Conservation (phyloP, 2,888 invertebrate species). For the Dioctria linearis region DNA sequence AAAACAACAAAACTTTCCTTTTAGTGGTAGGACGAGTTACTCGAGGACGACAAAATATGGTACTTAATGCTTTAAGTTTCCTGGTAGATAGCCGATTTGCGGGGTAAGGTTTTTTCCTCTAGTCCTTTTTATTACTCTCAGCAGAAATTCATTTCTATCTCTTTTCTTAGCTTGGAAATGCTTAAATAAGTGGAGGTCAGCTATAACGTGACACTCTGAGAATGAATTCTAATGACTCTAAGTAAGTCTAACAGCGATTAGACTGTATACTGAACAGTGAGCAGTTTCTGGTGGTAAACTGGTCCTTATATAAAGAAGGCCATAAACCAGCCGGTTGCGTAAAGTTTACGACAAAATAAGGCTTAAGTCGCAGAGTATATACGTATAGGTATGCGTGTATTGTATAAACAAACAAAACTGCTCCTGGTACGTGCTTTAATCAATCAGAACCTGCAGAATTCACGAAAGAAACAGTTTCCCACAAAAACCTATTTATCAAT, state of each 20-base stretch:
- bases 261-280: background rate
- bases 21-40: slow-evolving; percentile 24
- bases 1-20: slow-evolving; percentile 24
- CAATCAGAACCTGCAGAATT: slow-evolving; percentile 28
- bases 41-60: slow-evolving; percentile 47
- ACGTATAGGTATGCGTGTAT: background rate
- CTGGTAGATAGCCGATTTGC: slow-evolving; percentile 42
- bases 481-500: slow-evolving; percentile 22
- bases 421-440: slow-evolving; percentile 46
- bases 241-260: slow-evolving; percentile 42
- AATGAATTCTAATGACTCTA: slow-evolving; percentile 52
- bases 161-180: slow-evolving; percentile 32
- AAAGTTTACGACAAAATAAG: slow-evolving; percentile 40
- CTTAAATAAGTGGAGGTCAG: slow-evolving; percentile 45
- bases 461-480: background rate
- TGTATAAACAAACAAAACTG: slow-evolving; percentile 19
- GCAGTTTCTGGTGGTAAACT: slow-evolving; percentile 43
- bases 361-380: background rate
- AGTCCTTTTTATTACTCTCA: slow-evolving; percentile 39
- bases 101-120: slow-evolving; percentile 15
- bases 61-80: slow-evolving; percentile 49
- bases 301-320: slow-evolving; percentile 29
- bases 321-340: slow-evolving; percentile 27
- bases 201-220: slow-evolving; percentile 45
- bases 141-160: slow-evolving; percentile 43